Conservation (phyloP, 2,113 vertebrate genomes). For the Pagrus major region DNA sequence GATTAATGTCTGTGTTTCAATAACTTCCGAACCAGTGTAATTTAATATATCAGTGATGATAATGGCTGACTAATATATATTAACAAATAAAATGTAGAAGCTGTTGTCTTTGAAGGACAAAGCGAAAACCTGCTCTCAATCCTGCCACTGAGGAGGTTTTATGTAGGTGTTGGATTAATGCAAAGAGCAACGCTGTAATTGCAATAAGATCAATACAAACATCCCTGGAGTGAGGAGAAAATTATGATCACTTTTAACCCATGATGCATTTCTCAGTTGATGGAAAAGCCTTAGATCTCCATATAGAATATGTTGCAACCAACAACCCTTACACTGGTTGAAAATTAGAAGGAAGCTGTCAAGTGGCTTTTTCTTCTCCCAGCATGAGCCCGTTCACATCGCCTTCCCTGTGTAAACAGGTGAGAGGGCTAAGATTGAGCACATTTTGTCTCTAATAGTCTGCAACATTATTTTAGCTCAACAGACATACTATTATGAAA, state of each 20-base stretch:
- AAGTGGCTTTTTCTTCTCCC: neutral
- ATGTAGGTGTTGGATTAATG: neutral
- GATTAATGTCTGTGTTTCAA: conserved; percentile 67
- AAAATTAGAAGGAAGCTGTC: conserved; percentile 8
- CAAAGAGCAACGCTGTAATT: neutral
- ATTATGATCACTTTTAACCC: conserved; percentile 30
- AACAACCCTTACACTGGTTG: neutral
- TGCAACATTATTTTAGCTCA: neutral
- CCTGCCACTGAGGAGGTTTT: neutral
- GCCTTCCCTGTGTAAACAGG: neutral
- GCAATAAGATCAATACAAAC: conserved; percentile 13
- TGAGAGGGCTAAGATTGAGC: neutral
- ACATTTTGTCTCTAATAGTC: neutral
- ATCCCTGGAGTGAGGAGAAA: neutral
- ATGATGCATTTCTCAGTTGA: conserved; percentile 13
- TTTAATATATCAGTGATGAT: conserved; percentile 29
- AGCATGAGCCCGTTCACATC: neutral
- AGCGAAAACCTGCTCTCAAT: neutral
- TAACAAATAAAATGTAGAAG: conserved; percentile 4
- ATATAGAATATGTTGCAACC: neutral
- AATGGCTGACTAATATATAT: conserved; percentile 13
- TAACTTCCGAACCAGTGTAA: conserved; percentile 29
- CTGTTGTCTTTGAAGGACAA: conserved; percentile 1
- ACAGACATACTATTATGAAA: neutral
- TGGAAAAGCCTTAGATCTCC: neutral